Conservation (phyloP, 2,888 invertebrate species). For the Drosophila antonietae region DNA sequence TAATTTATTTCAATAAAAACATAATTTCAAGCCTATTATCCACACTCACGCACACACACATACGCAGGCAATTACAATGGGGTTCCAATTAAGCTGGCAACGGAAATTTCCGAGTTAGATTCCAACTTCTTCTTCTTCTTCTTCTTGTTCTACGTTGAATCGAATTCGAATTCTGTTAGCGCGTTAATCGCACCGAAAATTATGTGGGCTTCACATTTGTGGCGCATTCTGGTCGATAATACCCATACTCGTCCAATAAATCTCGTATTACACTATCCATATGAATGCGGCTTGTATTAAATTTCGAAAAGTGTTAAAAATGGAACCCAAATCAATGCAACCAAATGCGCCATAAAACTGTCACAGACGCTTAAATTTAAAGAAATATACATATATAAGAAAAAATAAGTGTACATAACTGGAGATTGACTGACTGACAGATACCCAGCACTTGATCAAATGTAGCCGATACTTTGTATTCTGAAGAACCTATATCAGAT, state of each 20-base stretch:
- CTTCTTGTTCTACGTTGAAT: background rate
- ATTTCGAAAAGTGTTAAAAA: conserved; percentile 64
- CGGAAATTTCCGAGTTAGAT: conserved; percentile 38
- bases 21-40: conserved; percentile 75
- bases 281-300: conserved; percentile 74
- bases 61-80: conserved; percentile 42
- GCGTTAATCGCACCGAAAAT: conserved; percentile 75
- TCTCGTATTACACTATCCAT: conserved; percentile 73
- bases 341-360: conserved; percentile 72
- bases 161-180: conserved; percentile 30
- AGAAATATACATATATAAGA: background rate
- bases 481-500: background rate
- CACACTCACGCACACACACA: conserved; percentile 46
- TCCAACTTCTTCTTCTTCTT: conserved; percentile 10
- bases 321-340: conserved; percentile 70
- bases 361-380: conserved; percentile 45
- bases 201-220: conserved; percentile 56
- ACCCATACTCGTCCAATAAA: conserved; percentile 67
- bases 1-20: conserved; percentile 80
- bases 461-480: too few species aligned
- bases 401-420: background rate
- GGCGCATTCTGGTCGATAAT: conserved; percentile 49
- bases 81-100: conserved; percentile 69
- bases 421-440: background rate
- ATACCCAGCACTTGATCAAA: background rate